Evolutionary conservation across 1,140 invertebrate genomes (phyloP), one percentile per base, ranked within the genome.

Genomic region (Ceratina australensis): DNA sequence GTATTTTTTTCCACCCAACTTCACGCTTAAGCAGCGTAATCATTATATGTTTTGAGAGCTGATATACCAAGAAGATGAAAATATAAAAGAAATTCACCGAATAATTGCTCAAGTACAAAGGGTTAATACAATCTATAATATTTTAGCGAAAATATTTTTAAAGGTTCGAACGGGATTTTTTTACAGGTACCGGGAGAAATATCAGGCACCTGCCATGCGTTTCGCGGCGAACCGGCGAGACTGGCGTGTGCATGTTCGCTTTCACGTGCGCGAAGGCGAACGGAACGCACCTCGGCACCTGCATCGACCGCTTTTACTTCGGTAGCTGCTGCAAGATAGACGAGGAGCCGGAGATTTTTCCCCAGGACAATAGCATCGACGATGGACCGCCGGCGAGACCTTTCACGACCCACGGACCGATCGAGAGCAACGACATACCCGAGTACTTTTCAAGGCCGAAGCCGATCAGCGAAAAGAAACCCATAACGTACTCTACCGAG

Each of bases 171-270:
- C 5, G 33, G 5, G 33, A 42, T 42, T 86, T 79, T n/a, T n/a
- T 91, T 93, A 22, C 90, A 96, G 96, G 95, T 90, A 94, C 94
- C 86, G 96, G 95, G 85, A 95, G 97, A 83, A 97, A 97, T 90
- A 98, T 98, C 87, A 94, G 96, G 87, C 96, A 97, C 84, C 92
- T 98, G 81, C 96, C 96, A 49, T 98, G 97, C 91, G 94, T 97
- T 87, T 96, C 96, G 64, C 94, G 96, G 87, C 94, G 94, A 88
- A 95, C 95, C 24, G 95, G 95, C 5, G 95, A 96, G 81, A 95
- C 95, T 68, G 97, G 97, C 12, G 93, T 97, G 12, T 98, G 97
- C 88, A 98, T 98, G 97, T 98, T 98, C 89, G 97, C 97, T 69
- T 97, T 97, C 90, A 96, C 97, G 79, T 98, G 98, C 88, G 94